Percentiles rank a stretch among this genome's conserved stretches.
Conservation (phyloP, 2,113 vertebrate species). For the Ailuropoda melanoleuca region DNA sequence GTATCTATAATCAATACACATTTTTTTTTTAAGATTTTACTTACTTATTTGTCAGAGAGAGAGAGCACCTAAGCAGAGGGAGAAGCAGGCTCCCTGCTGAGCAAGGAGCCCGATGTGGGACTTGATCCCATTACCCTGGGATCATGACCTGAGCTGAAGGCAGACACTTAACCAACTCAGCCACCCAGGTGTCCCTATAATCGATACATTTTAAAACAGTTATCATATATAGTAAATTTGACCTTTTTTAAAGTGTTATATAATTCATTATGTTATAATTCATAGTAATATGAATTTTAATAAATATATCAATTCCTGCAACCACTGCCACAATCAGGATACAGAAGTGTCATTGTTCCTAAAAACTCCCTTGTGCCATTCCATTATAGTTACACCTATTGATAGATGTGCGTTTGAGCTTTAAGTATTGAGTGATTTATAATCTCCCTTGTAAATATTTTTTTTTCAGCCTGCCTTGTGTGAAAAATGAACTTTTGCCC, state of each 20-base stretch:
- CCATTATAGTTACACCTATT: neutral
- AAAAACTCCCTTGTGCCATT: neutral
- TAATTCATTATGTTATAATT: neutral
- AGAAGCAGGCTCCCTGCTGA: no score
- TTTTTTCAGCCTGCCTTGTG: slow-evolving; percentile 90
- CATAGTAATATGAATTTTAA: neutral
- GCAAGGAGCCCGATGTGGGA: no score
- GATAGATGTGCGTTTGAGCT: neutral
- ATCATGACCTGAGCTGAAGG: no score
- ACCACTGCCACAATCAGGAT: neutral
- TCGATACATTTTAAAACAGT: neutral
- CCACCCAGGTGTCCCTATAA: neutral
- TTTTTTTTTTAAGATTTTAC: no score
- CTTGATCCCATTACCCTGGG: no score
- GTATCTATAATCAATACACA: neutral
- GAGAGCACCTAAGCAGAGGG: no score
- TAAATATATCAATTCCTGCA: neutral
- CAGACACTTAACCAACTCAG: no score
- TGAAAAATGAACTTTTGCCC: slow-evolving; percentile 95
- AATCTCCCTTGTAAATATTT: slow-evolving; percentile 20
- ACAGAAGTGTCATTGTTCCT: neutral
- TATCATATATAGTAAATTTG: neutral
- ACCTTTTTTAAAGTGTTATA: neutral
- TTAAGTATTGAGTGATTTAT: neutral
- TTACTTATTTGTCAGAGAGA: no score